Conservation (phyloP, 2,888 invertebrate genomes). For the Trimorus sp. region DNA sequence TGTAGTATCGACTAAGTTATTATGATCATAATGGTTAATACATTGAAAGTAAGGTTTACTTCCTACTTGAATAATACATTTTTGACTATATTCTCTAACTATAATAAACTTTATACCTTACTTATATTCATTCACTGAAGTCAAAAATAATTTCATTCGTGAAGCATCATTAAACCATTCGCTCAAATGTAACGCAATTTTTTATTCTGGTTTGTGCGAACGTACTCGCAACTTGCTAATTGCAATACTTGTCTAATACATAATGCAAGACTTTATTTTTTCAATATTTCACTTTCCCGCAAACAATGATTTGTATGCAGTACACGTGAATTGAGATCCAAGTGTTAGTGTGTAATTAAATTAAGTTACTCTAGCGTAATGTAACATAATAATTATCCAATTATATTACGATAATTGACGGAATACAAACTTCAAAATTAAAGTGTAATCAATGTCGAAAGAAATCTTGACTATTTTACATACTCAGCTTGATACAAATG, state of each 20-base stretch:
- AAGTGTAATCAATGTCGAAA: conserved; percentile 11
- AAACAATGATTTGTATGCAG: conserved; percentile 18
- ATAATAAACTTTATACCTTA: too few species aligned
- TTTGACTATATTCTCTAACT: too few species aligned
- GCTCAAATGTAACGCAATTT: too few species aligned
- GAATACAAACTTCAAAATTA: conserved; percentile 1
- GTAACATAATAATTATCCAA: conserved; percentile 29
- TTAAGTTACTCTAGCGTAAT: conserved; percentile 17
- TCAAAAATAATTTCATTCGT: too few species aligned
- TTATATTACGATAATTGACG: conserved; percentile 25
- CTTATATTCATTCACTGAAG: too few species aligned
- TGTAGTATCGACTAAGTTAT: too few species aligned
- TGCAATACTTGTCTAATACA: conserved; percentile 19
- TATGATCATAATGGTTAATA: too few species aligned
- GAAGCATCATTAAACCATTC: too few species aligned
- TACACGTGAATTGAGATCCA: conserved; percentile 12
- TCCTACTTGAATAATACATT: too few species aligned
- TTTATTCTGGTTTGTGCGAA: conserved; percentile 1
- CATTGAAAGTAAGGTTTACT: too few species aligned
- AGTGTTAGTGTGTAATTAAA: conserved; percentile 35
- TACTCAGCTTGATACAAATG: too few species aligned
- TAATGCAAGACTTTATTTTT: conserved; percentile 17
- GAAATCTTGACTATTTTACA: too few species aligned
- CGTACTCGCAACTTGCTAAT: conserved; percentile 15
- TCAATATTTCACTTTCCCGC: conserved; percentile 17